Conservation (phyloP, 2,797 vertebrate species). For the Carcharodon carcharias region DNA sequence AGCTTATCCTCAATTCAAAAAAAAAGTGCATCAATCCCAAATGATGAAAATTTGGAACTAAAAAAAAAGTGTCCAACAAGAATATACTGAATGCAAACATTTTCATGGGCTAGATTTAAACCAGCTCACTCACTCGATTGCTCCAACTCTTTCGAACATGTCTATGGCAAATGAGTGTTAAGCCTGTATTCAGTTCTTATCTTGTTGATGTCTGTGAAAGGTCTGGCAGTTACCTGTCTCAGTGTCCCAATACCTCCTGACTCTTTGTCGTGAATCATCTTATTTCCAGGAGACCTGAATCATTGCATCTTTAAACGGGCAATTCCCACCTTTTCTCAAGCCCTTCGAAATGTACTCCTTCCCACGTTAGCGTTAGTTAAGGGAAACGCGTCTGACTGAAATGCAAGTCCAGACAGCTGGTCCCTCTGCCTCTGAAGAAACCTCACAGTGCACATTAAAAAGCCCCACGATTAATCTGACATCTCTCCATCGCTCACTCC, state of each 20-base stretch:
- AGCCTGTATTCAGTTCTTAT: too few species aligned
- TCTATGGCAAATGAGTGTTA: not conserved
- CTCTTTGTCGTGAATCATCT: not conserved
- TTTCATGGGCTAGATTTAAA: not conserved
- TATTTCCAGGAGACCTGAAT: not conserved
- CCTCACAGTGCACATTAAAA: not conserved
- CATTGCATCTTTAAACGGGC: not conserved
- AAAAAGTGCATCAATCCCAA: not conserved
- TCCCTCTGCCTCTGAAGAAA: not conserved
- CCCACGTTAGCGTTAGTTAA: not conserved
- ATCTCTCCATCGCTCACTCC: not conserved
- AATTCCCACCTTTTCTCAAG: not conserved
- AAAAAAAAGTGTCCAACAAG: not conserved
- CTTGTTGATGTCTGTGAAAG: not conserved
- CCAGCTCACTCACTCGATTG: not conserved
- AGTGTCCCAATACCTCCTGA: not conserved
- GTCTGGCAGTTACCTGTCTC: not conserved
- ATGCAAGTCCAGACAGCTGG: not conserved
- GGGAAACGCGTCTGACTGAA: not conserved
- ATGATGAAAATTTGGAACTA: not conserved
- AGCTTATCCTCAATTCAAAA: not conserved
- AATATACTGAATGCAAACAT: too few species aligned
- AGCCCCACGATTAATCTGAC: not conserved
- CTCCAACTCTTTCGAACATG: not conserved
- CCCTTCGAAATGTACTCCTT: not conserved